These are phyloP conservation scores for Nomada hirtipes DNA, from an alignment of 2,888 invertebrate species.

Conservation along the genomic window DNA sequence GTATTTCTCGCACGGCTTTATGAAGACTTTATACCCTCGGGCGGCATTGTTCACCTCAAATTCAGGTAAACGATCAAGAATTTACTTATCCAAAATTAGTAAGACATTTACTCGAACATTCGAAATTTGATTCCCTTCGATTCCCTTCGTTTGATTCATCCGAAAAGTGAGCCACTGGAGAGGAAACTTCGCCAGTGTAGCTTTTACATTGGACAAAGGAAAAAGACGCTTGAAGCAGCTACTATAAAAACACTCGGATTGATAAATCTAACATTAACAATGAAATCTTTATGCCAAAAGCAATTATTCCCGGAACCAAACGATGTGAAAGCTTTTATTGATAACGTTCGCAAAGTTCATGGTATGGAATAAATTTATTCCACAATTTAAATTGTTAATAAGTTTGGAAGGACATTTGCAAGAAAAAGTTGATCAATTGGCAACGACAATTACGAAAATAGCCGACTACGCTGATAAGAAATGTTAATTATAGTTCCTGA, in stretches of 20 bases:
- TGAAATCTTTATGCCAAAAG: constrained; percentile 44
- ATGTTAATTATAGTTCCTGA: too few species aligned
- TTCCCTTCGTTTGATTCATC: not conserved
- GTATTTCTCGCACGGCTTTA: constrained; percentile 50
- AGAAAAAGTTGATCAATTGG: too few species aligned
- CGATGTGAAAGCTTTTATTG: constrained; percentile 20
- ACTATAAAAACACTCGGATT: constrained; percentile 43
- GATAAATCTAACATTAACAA: constrained; percentile 42
- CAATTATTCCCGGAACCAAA: constrained; percentile 38
- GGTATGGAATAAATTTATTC: not conserved
- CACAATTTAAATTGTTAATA: too few species aligned
- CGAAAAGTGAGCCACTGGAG: constrained; percentile 37
- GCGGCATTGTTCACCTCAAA: constrained; percentile 35
- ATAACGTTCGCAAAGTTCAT: constrained; percentile 10
- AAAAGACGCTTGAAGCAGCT: constrained; percentile 12
- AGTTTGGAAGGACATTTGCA: too few species aligned
- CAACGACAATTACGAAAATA: too few species aligned
- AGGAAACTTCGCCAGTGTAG: constrained; percentile 21
- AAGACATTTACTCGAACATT: too few species aligned
- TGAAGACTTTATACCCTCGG: constrained; percentile 28
- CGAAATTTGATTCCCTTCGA: not conserved
- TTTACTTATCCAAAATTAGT: not conserved
- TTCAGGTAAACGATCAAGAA: constrained; percentile 30
- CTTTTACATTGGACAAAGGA: constrained; percentile 41
- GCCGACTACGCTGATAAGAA: too few species aligned